Evolutionary conservation across 1,140 invertebrate genomes (phyloP), one percentile per base, ranked within the genome.

Genomic region (Bradynema listronoti): DNA sequence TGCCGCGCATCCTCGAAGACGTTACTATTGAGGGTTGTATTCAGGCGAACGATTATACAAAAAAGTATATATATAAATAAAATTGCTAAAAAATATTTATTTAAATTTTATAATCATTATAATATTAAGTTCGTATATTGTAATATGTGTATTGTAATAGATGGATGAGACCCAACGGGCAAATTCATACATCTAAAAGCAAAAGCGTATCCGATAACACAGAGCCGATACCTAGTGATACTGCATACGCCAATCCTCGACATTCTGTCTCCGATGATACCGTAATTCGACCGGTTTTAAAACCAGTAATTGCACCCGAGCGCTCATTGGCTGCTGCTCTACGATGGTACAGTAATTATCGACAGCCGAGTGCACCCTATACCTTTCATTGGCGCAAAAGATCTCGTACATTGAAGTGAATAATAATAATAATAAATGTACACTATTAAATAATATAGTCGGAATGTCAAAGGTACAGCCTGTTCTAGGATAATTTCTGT

Each of bases 1-100:
- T 78, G 24, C 61, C 75, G 6, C 58, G 61, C 33, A 59, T 77
- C 32, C 73, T 77, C 64, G 68, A 63, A 33, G 57, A 56, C 30
- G 60, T 77, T 19, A 58, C 62, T 16, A 58, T 58, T 34, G 72
- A 77, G 19, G 47, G 63, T 25, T 77, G 74, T 52, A 49, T 77
- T 39, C 59, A 71, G 30, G 65, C 66, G 47, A 69, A 73, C 39
- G 50, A 76, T 41, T 58, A 62, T 39, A 71, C 73, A 33, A 42
- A 58, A 1, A 61, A 41, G 68, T 70, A 53, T 39, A 43, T 25
- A 4, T 6, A 16, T 16, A 32, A 53, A 27, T n/a, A n/a, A n/a
- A n/a, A n/a, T n/a, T n/a, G n/a, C n/a, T n/a, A n/a, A 7, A 9
- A 47, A 47, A 22, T 9, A 9, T 47, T 47, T 22, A 47, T 9